Base-by-base conservation (phyloP, 1,140 invertebrate genomes). In the Metaphire vulgaris region DNA sequence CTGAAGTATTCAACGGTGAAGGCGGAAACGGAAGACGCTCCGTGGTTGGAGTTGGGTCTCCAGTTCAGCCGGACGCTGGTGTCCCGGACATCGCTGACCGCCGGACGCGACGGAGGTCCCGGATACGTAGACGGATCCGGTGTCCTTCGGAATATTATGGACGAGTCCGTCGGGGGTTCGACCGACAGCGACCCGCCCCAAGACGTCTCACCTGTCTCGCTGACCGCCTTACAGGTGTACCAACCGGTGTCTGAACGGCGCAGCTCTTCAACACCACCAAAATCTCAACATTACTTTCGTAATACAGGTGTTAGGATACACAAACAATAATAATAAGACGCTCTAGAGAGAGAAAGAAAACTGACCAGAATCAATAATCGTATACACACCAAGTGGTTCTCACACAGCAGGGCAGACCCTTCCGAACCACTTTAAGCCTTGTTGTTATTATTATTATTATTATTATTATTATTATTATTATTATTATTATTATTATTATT, bases 1-100 rank as follows among this genome's bases (percentile, higher is more conserved):
- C 93, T 95, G 85, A 92, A 95, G 81, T 93, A 93, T 84, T 96
- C 93, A 6, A 96, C 89, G 21, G 91, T 92, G 84, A 94, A 96
- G 6, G 92, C 91, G 79, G 88, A 86, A 34, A 95, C 85, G 0
- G 91, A 91, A 0, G 92, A 93, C 0, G 91, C 91, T 28, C 93
- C 92, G 79, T 80, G 91, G 89, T 88, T 91, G 87, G 84, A 85
- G 88, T 89, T 80, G 0, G 80, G 79, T 70, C 79, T 77, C 95
- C 95, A 97, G 0, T 91, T 89, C 29, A 97, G 85, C 0, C 92
- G 92, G 15, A 96, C 89, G 64, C 90, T 90, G 1, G 89, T 91
- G 80, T 92, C 90, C 0, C 92, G 92, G 0, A 91, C 89, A 83
- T 95, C 95, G 21, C 91, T 87, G 1, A 93, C 89, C 76, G 82